These are phyloP conservation scores for Romanogobio albipinnatus DNA, from an alignment of 2,113 vertebrate genomes.

Conservation along the genomic window DNA sequence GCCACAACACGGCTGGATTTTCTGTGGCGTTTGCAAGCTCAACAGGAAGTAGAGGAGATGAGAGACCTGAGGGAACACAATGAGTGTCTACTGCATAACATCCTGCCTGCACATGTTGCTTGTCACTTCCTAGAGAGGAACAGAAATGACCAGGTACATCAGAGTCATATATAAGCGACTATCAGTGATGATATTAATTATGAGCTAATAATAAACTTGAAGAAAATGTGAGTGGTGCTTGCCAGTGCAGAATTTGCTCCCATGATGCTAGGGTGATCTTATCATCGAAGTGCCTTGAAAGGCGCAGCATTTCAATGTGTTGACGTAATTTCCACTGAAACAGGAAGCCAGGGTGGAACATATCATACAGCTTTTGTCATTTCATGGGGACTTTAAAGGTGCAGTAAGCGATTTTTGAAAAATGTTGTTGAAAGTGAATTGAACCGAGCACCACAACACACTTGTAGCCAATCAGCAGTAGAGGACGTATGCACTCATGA, in stretches of 20 bases:
- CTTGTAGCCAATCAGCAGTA: too few relatives aligned
- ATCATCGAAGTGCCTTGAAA: neutral
- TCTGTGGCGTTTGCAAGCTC: slow-evolving; percentile 94
- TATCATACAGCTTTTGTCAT: too few relatives aligned
- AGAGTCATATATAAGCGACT: neutral
- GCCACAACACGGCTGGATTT: slow-evolving; percentile 94
- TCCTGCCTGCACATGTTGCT: slow-evolving; percentile 91
- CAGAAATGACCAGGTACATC: slow-evolving; percentile 87
- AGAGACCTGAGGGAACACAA: slow-evolving; percentile 93
- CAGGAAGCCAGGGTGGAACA: too few relatives aligned
- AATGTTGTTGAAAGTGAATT: too few relatives aligned
- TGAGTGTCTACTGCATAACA: slow-evolving; percentile 91
- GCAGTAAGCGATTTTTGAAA: too few relatives aligned
- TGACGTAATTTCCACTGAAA: too few relatives aligned
- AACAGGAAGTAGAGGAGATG: slow-evolving; percentile 97
- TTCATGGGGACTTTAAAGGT: too few relatives aligned
- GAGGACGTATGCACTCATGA: too few relatives aligned
- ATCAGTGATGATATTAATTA: neutral
- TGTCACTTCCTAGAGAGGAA: slow-evolving; percentile 93
- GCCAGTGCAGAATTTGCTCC: neutral
- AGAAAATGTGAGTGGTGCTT: neutral
- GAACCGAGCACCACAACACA: too few relatives aligned
- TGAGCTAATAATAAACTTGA: neutral
- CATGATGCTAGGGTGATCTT: neutral
- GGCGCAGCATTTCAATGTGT: too few relatives aligned